Evolutionary conservation across 2,113 vertebrate genomes (phyloP), one percentile per base, ranked within the genome.

Genomic region (Anas platyrhynchos): DNA sequence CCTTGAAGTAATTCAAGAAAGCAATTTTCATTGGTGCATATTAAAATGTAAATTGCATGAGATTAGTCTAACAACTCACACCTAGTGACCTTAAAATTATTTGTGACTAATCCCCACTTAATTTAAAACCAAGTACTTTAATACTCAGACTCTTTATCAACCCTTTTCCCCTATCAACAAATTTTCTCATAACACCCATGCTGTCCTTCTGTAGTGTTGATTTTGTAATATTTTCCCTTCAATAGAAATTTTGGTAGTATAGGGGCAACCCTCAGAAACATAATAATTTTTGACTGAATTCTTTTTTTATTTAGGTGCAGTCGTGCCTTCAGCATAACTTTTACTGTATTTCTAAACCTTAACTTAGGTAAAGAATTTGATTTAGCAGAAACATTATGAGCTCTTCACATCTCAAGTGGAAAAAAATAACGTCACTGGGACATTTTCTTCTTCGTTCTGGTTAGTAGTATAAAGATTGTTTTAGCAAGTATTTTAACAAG

Each of bases 401-500:
- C 7, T 82, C 29, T 83, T 84, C 50, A 48, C 68, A 58, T 81
- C 41, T 90, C 59, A 63, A 36, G 6, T 78, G 38, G 10, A 91
- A 27, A 84, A 74, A 9, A 67, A 73, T 61, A 74, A 88, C 29
- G 38, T 76, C 69, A 94, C 56, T 14, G 25, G 27, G 29, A 68
- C 7, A n/a, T 85, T 81, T 83, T 77, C 79, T 21, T 91, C 72
- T 93, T 86, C 68, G 36, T 85, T 58, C 89, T 50, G 61, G 17
- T 44, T 36, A 83, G 23, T 58, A 69, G 68, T 69, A 71, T 62
- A 83, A 75, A 91, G 54, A 77, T 22, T n/a, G 67, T 89, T 94
- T 74, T 88, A 97, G 96, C 50, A 17, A 96, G 52, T 68, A 43
- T 52, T 94, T 97, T 93, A 95, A 90, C 67, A 93, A 94, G 48